Conservation (phyloP, 1,140 invertebrate species). For the Drosophila kurseongensis region DNA sequence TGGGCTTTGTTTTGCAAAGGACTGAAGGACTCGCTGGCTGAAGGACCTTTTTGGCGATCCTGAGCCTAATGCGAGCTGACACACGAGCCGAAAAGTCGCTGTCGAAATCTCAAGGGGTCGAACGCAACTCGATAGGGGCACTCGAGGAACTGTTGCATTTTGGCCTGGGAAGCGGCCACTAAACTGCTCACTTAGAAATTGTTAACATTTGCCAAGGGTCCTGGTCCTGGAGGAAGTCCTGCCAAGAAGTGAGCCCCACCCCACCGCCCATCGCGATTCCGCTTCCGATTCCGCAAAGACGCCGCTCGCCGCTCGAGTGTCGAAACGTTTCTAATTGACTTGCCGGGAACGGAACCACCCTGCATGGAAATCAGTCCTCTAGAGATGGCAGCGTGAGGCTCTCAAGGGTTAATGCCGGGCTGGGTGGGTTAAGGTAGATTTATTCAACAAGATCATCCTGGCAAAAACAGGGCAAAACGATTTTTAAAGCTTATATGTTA, state of each 20-base stretch:
- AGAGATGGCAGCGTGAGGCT: conserved; percentile 24
- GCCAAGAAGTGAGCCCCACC: conserved; percentile 2
- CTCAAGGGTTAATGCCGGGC: conserved; percentile 1
- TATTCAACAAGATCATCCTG: too few relatives aligned
- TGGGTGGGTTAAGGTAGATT: not conserved
- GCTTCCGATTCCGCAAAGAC: conserved; percentile 27
- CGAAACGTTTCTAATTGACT: conserved; percentile 61
- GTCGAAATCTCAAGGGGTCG: conserved; percentile 34
- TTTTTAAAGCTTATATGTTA: too few relatives aligned
- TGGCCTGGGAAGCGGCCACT: conserved; percentile 65
- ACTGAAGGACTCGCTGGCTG: conserved; percentile 26
- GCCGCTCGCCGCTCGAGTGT: conserved; percentile 34
- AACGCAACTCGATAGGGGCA: conserved; percentile 22
- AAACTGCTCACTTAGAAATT: conserved; percentile 80
- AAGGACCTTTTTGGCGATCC: conserved; percentile 19
- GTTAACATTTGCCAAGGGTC: conserved; percentile 68
- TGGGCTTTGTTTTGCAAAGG: conserved; percentile 37
- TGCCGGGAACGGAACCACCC: conserved; percentile 40
- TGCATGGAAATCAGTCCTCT: not conserved
- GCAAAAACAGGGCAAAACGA: too few relatives aligned
- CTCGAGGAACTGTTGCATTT: conserved; percentile 77
- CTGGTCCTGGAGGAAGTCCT: not conserved
- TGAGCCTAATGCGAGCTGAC: conserved; percentile 78
- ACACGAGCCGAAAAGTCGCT: conserved; percentile 53
- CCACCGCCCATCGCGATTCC: conserved; percentile 4